phyloP scores from a whole-genome alignment of 2,888 invertebrate species.

The Lycocerus yunnanus region DNA sequence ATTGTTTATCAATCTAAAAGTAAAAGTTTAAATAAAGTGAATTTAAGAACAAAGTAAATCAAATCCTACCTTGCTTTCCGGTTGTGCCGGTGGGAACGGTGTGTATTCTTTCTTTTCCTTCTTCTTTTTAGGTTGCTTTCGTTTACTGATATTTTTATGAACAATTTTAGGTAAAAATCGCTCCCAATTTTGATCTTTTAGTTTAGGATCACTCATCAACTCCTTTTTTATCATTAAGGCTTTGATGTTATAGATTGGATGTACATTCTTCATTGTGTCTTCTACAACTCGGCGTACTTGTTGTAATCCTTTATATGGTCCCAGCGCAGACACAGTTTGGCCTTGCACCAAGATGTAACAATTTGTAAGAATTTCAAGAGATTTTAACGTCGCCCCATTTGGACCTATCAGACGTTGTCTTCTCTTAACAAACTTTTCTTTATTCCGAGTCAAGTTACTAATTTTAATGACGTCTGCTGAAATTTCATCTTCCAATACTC shows the following conservation, averaged over 20 bases:
- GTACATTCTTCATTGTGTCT: slow-evolving; percentile 98
- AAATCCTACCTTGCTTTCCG: slow-evolving; percentile 77
- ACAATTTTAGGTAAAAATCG: slow-evolving; percentile 93
- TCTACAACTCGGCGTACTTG: slow-evolving; percentile 88
- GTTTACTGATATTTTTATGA: slow-evolving; percentile 83
- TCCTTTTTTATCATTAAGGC: slow-evolving; percentile 97
- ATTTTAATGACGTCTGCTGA: slow-evolving; percentile 97
- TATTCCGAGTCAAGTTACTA: slow-evolving; percentile 84
- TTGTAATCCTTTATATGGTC: slow-evolving; percentile 88
- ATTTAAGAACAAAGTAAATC: background rate
- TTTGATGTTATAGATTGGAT: slow-evolving; percentile 98
- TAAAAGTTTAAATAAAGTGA: background rate
- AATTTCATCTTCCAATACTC: slow-evolving; percentile 86
- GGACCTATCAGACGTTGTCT: slow-evolving; percentile 94
- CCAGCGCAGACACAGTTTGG: slow-evolving; percentile 95
- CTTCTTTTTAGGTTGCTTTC: slow-evolving; percentile 87
- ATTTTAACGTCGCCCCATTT: slow-evolving; percentile 96
- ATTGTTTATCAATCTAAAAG: slow-evolving; percentile 75
- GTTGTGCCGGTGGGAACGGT: slow-evolving; percentile 95
- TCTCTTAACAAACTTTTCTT: slow-evolving; percentile 93
- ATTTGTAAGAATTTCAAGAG: slow-evolving; percentile 92
- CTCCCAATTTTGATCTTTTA: slow-evolving; percentile 95
- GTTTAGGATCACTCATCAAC: slow-evolving; percentile 87
- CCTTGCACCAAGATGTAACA: slow-evolving; percentile 98
- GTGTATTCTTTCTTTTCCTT: slow-evolving; percentile 93